Conservation (phyloP, 2,113 vertebrate genomes). For the Hassar affinis region DNA sequence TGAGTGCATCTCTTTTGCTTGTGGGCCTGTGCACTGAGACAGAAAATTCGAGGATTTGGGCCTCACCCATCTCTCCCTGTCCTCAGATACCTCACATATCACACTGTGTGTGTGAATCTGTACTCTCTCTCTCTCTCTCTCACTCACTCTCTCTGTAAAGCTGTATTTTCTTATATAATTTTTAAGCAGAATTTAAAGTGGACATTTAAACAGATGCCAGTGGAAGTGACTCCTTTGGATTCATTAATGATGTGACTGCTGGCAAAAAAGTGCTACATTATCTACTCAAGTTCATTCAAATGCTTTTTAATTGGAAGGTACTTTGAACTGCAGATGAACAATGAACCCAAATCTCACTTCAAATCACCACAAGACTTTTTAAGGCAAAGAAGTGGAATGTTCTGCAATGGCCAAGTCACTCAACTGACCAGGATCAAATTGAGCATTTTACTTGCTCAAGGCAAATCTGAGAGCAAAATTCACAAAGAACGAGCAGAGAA, state of each 20-base stretch:
- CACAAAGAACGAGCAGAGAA: neutral
- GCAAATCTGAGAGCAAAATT: too few relatives aligned
- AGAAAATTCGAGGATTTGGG: slow-evolving; percentile 23
- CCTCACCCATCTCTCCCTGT: slow-evolving; percentile 4
- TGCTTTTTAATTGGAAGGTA: neutral
- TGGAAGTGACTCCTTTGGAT: too few relatives aligned
- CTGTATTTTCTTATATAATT: neutral
- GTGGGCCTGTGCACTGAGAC: neutral
- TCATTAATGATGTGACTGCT: too few relatives aligned
- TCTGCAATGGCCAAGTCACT: too few relatives aligned
- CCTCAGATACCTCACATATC: neutral
- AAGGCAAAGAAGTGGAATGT: too few relatives aligned
- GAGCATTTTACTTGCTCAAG: too few relatives aligned
- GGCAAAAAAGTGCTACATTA: neutral
- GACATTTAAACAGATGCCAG: neutral
- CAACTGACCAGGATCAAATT: too few relatives aligned
- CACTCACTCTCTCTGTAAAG: neutral
- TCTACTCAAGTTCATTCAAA: neutral
- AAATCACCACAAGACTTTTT: too few relatives aligned
- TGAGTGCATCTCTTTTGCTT: neutral
- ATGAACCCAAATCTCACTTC: too few relatives aligned
- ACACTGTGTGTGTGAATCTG: neutral
- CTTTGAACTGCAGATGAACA: too few relatives aligned
- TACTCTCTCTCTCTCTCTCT: neutral
- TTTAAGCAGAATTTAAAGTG: neutral